Evolutionary conservation across 2,797 vertebrate genomes (phyloP).

Genomic region (Epinephelus awoara): DNA sequence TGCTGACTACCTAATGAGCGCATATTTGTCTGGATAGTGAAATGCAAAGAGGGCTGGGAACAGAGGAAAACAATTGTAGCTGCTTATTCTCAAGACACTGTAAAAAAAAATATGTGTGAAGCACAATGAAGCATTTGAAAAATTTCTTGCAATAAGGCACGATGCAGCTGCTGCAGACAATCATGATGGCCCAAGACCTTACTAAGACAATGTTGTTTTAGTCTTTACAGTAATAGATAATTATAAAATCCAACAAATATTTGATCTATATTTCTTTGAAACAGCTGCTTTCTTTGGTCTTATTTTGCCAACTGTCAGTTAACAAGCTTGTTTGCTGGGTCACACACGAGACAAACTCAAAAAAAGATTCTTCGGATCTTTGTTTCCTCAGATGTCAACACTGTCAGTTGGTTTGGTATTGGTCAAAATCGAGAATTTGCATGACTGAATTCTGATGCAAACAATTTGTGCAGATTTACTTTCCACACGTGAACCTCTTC

Average conservation of each 20-base stretch:
- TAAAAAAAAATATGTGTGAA: background rate
- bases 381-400: background rate
- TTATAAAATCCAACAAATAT: background rate
- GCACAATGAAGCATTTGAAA: background rate
- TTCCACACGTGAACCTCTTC: background rate
- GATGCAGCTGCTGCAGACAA: background rate
- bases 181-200: background rate
- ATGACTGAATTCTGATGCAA: background rate
- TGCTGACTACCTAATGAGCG: constrained; percentile 40
- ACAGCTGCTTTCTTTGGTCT: background rate
- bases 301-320: background rate
- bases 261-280: background rate
- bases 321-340: background rate
- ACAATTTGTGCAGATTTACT: background rate
- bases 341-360: background rate
- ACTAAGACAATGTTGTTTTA: background rate
- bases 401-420: background rate
- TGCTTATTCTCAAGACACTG: constrained; percentile 3
- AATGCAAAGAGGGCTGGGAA: background rate
- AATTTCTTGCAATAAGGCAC: background rate
- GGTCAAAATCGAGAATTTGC: background rate
- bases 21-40: constrained; percentile 8
- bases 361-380: background rate
- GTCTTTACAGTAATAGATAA: background rate
- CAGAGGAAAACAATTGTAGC: background rate